Evolutionary conservation across 2,113 vertebrate species (phyloP).

Genomic region (Phainopepla nitens): DNA sequence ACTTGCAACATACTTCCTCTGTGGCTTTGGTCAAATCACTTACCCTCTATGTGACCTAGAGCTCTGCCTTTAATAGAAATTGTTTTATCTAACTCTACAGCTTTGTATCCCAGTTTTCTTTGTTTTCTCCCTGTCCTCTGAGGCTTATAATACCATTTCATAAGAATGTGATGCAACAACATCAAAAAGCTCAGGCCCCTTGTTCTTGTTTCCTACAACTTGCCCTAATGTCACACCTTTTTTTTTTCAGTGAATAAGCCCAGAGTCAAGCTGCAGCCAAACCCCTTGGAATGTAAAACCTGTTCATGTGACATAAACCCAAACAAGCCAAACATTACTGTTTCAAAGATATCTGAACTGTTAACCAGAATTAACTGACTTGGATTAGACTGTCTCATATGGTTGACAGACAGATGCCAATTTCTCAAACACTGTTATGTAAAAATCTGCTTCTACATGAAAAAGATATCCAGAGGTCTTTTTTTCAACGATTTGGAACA

Average conservation of each 20-base stretch:
- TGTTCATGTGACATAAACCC: not conserved
- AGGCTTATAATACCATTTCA: not conserved
- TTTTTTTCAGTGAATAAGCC: not conserved
- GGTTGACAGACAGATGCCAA: not conserved
- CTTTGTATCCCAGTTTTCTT: not conserved
- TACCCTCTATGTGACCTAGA: not conserved
- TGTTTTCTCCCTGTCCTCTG: not conserved
- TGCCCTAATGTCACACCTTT: not conserved
- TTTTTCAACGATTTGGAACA: not conserved
- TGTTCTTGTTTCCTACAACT: not conserved
- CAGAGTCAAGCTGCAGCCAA: not conserved
- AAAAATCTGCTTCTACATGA: not conserved
- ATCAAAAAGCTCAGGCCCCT: not conserved
- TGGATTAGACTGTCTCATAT: not conserved
- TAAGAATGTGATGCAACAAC: not conserved
- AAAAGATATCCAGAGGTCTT: not conserved
- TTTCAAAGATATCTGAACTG: not conserved
- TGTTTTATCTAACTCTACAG: not conserved
- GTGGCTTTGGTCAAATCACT: not conserved
- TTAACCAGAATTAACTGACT: not conserved
- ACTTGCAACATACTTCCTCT: not conserved
- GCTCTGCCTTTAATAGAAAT: not conserved
- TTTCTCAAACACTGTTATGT: not conserved
- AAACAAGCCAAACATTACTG: not conserved
- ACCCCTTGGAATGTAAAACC: not conserved